Percentiles rank a stretch among this genome's conserved stretches.
phyloP scores from a whole-genome alignment of 2,888 invertebrate genomes.

The Torymus tubicola region DNA sequence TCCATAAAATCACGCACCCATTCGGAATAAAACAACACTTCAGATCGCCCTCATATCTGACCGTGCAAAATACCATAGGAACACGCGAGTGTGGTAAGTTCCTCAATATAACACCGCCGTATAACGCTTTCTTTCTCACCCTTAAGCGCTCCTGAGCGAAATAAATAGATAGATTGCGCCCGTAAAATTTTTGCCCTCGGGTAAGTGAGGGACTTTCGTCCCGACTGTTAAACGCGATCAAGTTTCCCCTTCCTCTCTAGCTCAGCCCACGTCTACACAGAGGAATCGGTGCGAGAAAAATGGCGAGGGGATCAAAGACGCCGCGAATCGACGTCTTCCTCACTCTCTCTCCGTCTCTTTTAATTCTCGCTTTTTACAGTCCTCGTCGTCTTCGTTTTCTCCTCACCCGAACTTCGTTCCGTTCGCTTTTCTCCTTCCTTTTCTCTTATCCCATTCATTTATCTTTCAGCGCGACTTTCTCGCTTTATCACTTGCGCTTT shows the following conservation, averaged over 20 bases:
- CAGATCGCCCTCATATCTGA: no score
- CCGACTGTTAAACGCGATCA: no score
- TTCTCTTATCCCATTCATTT: neutral
- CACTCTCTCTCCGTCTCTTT: no score
- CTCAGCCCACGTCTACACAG: no score
- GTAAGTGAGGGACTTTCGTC: no score
- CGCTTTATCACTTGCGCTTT: conserved; percentile 20
- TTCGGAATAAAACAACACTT: no score
- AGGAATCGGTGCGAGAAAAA: neutral
- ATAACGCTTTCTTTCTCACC: neutral
- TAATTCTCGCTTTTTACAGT: no score
- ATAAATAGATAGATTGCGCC: conserved; percentile 24
- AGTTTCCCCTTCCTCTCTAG: no score
- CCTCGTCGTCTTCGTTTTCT: neutral
- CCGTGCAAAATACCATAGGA: no score
- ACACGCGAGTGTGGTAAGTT: no score
- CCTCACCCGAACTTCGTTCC: neutral
- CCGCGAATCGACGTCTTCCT: neutral
- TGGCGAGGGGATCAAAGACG: conserved; percentile 1
- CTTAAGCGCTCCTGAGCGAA: conserved; percentile 1
- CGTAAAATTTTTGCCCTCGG: conserved; percentile 15
- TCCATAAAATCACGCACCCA: no score
- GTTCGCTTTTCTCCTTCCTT: neutral
- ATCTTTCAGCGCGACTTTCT: conserved; percentile 6
- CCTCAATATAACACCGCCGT: no score